Conservation (phyloP, 1,140 invertebrate genomes). For the Calliopsis andreniformis region DNA sequence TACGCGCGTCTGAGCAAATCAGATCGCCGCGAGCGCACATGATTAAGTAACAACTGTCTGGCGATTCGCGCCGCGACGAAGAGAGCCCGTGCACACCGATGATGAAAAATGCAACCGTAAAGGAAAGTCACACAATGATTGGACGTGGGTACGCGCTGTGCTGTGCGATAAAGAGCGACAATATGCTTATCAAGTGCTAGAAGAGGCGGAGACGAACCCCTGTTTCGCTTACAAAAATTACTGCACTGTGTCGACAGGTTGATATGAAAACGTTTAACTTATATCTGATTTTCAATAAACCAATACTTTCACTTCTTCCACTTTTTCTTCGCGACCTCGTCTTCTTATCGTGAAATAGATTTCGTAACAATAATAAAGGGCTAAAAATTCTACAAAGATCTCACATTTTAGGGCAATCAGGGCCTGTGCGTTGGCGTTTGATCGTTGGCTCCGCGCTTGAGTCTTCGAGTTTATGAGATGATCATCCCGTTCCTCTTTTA, state of each 20-base stretch:
- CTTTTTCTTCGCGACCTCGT: conserved; percentile 12
- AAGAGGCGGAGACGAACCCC: background rate
- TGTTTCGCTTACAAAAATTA: background rate
- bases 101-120: conserved; percentile 2
- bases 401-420: conserved; percentile 28
- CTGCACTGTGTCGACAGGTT: background rate
- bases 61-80: background rate
- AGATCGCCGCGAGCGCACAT: conserved; percentile 25
- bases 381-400: conserved; percentile 42
- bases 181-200: background rate
- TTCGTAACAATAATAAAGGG: conserved; percentile 31
- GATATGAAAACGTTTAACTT: no score
- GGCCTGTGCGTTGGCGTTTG: conserved; percentile 58
- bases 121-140: conserved; percentile 22
- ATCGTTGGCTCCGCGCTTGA: conserved; percentile 56
- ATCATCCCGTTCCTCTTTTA: conserved; percentile 29
- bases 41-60: conserved; percentile 19
- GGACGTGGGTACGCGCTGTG: conserved; percentile 61
- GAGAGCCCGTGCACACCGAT: background rate
- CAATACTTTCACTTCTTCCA: background rate
- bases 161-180: conserved; percentile 4
- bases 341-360: conserved; percentile 22
- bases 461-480: conserved; percentile 36
- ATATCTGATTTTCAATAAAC: conserved; percentile 17
- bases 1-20: conserved; percentile 17